Conservation (phyloP, 1,140 invertebrate species). For the Drosophila micromelanica region DNA sequence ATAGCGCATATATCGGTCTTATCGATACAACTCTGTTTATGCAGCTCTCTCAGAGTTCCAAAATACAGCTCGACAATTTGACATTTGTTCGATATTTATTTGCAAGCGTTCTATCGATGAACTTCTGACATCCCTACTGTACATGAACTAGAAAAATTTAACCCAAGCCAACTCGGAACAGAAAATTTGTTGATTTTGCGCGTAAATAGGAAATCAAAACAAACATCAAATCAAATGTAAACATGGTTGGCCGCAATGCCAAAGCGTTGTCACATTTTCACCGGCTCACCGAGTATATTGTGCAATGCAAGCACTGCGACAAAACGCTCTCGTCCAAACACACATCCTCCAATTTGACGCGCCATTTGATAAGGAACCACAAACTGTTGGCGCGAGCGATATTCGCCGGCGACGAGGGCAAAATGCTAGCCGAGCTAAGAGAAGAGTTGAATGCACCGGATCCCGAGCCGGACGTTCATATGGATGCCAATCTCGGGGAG, state of each 20-base stretch:
- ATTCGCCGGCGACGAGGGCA: constrained; percentile 67
- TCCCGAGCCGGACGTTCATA: constrained; percentile 53
- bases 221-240: constrained; percentile 21
- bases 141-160: constrained; percentile 39
- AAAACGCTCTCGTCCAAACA: constrained; percentile 75
- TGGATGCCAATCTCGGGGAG: constrained; percentile 49
- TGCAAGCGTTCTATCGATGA: constrained; percentile 12
- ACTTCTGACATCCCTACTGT: constrained; percentile 14
- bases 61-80: neutral
- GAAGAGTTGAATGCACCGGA: constrained; percentile 63
- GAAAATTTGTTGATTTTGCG: constrained; percentile 29
- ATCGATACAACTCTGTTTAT: constrained; percentile 1
- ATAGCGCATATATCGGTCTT: neutral
- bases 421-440: constrained; percentile 66
- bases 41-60: neutral
- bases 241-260: constrained; percentile 71
- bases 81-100: neutral
- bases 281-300: constrained; percentile 68
- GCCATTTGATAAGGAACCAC: constrained; percentile 71
- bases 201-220: constrained; percentile 10
- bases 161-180: constrained; percentile 27
- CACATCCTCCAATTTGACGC: constrained; percentile 71
- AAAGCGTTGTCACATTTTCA: constrained; percentile 71
- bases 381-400: constrained; percentile 61
- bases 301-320: constrained; percentile 77